Base-by-base conservation (phyloP, 2,888 invertebrate genomes). In the Caprella mutica region DNA sequence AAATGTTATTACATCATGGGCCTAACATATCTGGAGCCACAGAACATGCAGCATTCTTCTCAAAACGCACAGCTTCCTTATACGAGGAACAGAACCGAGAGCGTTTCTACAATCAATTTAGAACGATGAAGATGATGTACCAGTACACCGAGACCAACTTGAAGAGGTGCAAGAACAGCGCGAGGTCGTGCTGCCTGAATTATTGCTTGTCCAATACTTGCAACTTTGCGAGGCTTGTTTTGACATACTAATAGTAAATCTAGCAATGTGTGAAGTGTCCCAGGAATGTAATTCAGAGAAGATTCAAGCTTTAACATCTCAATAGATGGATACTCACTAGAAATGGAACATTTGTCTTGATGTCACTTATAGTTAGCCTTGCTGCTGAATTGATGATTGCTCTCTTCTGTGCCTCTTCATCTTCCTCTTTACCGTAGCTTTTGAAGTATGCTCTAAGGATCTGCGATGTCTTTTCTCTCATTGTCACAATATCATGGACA, bases 101-200 rank as follows among this genome's bases (percentile, higher is more conserved):
- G 48, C 17, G 50, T 58, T 43, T 62, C 65, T 23, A 61, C 23
- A 14, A 58, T 52, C 30, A 58, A 58, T 50, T 38, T 30, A 4
- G 58, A 65, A 17, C 55, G 44, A 58, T 44, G 58, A 26, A 35
- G 43, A 30, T 65, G 58, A 30, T 65, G 61, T 23, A 62, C 23
- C 44, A 61, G 58, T 21, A 62, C 44, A 27, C 58, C 44, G 19
- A 62, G 27, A 27, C 55, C 55, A 17, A 64, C 35, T 40, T 63
- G 54, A 30, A 63, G 55, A 51, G 26, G 55, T 51, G n/a, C 42
- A 27, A 43, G 42, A 19, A 54, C 42, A 43, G 43, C 54, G 3
- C 55, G 30, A 27, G 44, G 53, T 46, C 46, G 30, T 17, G 39
- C 54, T 46, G 61, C 48, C 44, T 59, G 57, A 27, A 58, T 58